Base-by-base conservation (phyloP, 2,113 vertebrate species). In the Gobio gobio region DNA sequence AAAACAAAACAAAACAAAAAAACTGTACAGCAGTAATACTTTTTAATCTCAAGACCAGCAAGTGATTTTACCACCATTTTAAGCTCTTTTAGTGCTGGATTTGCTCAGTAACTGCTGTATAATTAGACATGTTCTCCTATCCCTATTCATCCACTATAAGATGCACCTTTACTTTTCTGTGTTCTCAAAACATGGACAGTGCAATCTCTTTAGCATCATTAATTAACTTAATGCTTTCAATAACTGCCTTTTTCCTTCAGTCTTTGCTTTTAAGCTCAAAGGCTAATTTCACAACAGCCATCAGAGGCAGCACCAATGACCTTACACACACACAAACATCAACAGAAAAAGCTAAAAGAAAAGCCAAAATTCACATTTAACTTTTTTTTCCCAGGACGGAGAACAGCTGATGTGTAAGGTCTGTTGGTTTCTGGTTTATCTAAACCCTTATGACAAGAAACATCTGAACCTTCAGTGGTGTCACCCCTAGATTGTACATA, bases 281-380 rank as follows among this genome's bases (percentile, higher is more conserved):
- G 61, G 29, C 33, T 4, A 24, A 45, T 61, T 61, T 78, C 36
- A 78, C 61, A 78, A 36, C 51, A 12, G 54, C 29, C 51, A 77
- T 13, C 49, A 45, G 10, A 63, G 56, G 45, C 40, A 2, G 10
- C 16, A 47, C 36, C 58, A 79, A 13, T 58, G 51, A 78, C 58
- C 40, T 47, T 33, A 81, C 24, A 66, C 61, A 66, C 61, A 45
- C 61, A 16, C 16, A 36, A 49, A 49, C 43, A 63, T 29, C 59
- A 26, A 66, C 33, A 43, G 9, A 47, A 66, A 51, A 7, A 4
- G 4, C 1, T 54, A 0, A 77, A 3, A 33, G 9, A 22, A 66
- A 81, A 10, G 9, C 36, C 36, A 47, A 73, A 49, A 74, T 63
- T 79, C 58, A 79, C 78, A 79, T 79, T 79, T 63, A 26, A 8